Evolutionary conservation across 1,140 invertebrate species (phyloP).

Genomic region (Harlomillsia oculata): DNA sequence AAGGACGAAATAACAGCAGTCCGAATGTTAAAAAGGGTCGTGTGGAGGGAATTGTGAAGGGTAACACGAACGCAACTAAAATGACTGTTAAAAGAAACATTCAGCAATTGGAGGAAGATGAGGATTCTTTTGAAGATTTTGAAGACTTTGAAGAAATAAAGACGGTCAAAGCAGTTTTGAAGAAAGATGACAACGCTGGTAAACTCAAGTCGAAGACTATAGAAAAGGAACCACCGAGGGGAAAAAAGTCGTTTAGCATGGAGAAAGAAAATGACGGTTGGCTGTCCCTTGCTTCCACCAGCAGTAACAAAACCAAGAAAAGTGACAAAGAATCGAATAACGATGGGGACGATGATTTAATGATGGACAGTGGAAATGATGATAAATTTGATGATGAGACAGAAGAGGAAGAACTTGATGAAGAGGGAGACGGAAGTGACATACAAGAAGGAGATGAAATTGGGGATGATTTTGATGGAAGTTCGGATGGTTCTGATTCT

Average conservation of each 20-base stretch:
- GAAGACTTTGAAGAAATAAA: neutral
- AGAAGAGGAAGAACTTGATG: constrained; percentile 37
- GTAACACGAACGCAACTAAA: too few species aligned
- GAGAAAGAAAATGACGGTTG: too few species aligned
- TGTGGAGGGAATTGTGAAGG: too few species aligned
- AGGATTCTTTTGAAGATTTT: too few species aligned
- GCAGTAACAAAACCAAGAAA: neutral
- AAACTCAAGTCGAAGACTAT: constrained; percentile 50
- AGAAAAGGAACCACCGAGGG: constrained; percentile 39
- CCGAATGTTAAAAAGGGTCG: too few species aligned
- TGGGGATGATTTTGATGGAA: constrained; percentile 36
- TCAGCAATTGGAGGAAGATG: too few species aligned
- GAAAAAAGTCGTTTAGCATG: neutral
- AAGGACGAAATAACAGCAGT: too few species aligned
- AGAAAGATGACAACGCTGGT: constrained; percentile 53
- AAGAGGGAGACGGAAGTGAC: constrained; percentile 41
- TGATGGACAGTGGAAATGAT: constrained; percentile 13
- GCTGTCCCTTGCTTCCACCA: too few species aligned
- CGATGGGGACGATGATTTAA: constrained; percentile 21
- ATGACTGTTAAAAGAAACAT: too few species aligned
- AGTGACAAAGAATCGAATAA: constrained; percentile 24
- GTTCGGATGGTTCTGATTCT: constrained; percentile 38
- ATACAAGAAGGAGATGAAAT: constrained; percentile 42
- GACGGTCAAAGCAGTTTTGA: neutral
- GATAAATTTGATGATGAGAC: constrained; percentile 29